Evolutionary conservation across 2,888 invertebrate species (phyloP).

Genomic region (Thera britannica): DNA sequence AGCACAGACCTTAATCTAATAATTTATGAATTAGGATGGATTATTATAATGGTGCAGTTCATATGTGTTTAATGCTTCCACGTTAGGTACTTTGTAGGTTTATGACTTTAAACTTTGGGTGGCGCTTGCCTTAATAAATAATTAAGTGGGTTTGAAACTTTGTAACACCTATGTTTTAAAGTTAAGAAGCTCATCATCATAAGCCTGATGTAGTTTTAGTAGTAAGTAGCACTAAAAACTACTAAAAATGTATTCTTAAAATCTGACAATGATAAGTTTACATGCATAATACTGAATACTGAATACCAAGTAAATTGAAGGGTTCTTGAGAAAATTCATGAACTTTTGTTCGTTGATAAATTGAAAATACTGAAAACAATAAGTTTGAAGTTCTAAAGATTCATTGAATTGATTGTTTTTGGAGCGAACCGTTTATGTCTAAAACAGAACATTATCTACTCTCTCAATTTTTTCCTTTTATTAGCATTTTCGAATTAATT

Average conservation of each 20-base stretch:
- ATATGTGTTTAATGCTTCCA: slow-evolving; percentile 28
- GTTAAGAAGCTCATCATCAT: too few species aligned
- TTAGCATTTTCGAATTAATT: too few species aligned
- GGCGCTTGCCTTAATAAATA: slow-evolving; percentile 32
- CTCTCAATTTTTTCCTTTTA: slow-evolving; percentile 25
- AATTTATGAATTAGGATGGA: slow-evolving; percentile 4
- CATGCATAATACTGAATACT: too few species aligned
- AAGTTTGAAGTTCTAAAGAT: slow-evolving; percentile 36
- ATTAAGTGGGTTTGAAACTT: slow-evolving; percentile 33
- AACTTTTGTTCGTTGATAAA: slow-evolving; percentile 31
- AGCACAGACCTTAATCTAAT: not conserved
- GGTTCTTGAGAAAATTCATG: slow-evolving; percentile 7
- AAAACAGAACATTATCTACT: slow-evolving; percentile 51
- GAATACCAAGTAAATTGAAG: slow-evolving; percentile 3
- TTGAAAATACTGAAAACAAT: slow-evolving; percentile 27
- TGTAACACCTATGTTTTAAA: not conserved
- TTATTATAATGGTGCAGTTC: slow-evolving; percentile 20
- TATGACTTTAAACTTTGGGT: slow-evolving; percentile 25
- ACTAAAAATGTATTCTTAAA: too few species aligned
- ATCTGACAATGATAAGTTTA: too few species aligned
- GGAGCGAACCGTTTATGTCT: slow-evolving; percentile 51
- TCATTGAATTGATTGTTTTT: slow-evolving; percentile 50
- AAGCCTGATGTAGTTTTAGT: too few species aligned
- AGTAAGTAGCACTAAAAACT: too few species aligned
- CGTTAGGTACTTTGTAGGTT: slow-evolving; percentile 31